Evolutionary conservation across 92 coral and sea anemone genomes (phyloP), one percentile per base, ranked within the genome.

Genomic region (Plumapathes pennacea): DNA sequence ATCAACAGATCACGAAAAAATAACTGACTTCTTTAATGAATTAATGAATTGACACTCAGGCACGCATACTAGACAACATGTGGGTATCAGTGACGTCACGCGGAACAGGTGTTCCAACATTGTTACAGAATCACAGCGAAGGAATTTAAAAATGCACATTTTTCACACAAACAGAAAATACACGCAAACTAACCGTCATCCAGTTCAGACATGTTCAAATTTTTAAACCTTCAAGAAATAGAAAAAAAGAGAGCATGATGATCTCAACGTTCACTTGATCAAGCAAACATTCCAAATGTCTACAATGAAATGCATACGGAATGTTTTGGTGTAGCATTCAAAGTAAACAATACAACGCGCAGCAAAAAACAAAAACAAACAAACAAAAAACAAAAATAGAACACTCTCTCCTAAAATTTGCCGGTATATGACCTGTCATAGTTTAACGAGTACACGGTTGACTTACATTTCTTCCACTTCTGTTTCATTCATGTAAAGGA

Each of bases 401-500:
- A n/a, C n/a, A n/a, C n/a, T n/a, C n/a, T n/a, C n/a, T n/a, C n/a
- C n/a, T n/a, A n/a, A n/a, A n/a, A n/a, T n/a, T n/a, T n/a, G n/a
- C n/a, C n/a, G n/a, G n/a, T n/a, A n/a, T n/a, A n/a, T n/a, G n/a
- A n/a, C n/a, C n/a, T n/a, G n/a, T n/a, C n/a, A n/a, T n/a, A n/a
- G n/a, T n/a, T n/a, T n/a, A n/a, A n/a, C n/a, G 11, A 9, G 8
- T 8, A 7, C 20, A 36, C 17, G 2, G 8, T 34, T n/a, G 4
- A 43, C 98, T 72, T 81, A 88, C 98, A 92, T 81, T n/a, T 63
- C 39, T 28, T 40, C 37, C 38, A 92, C 71, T 38, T 92, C 99
- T 18, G 81, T 69, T 39, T 71, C 71, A 7, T 62, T 62, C 14
- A 89, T 32, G 27, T 76, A 89, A 30, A 94, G 78, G 64, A 80